These are phyloP conservation scores for Lampris megalopsis DNA, from an alignment of 2,113 vertebrate genomes.

Conservation along the genomic window DNA sequence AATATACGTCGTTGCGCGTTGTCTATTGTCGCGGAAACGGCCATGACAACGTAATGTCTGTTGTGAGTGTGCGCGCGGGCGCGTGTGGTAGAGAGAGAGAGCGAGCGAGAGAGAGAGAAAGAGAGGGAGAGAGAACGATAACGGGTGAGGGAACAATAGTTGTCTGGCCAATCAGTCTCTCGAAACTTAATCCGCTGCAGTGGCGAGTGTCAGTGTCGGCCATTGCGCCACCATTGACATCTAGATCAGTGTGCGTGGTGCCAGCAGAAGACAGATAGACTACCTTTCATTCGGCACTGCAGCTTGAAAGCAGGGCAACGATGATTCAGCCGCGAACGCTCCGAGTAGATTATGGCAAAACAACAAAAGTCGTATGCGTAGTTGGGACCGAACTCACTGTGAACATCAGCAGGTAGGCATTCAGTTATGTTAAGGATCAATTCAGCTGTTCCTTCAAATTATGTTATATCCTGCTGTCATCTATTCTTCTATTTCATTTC, in stretches of 20 bases:
- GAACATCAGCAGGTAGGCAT: constrained; percentile 71
- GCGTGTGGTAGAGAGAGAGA: constrained; percentile 3
- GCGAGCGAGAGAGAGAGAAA: constrained; percentile 6
- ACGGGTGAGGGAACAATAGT: not conserved
- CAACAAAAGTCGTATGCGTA: constrained; percentile 53
- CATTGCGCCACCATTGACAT: no score
- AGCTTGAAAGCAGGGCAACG: not conserved
- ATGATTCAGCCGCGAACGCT: constrained; percentile 73
- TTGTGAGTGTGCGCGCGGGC: not conserved
- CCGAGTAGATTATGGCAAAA: constrained; percentile 55
- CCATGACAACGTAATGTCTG: not conserved
- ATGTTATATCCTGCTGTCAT: no score
- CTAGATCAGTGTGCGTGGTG: no score
- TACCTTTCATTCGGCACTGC: not conserved
- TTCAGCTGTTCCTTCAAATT: no score
- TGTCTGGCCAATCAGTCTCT: constrained; percentile 50
- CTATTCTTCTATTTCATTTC: no score
- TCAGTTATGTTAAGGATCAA: not conserved
- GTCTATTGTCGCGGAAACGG: no score
- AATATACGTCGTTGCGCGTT: no score
- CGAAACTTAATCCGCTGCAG: constrained; percentile 12
- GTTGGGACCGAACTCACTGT: constrained; percentile 68
- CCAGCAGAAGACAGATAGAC: no score
- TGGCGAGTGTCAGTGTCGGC: no score
- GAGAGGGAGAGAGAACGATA: not conserved